These are phyloP conservation scores for Scaptodrosophila lebanonensis DNA, from an alignment of 1,140 invertebrate genomes.

Conservation along the genomic window DNA sequence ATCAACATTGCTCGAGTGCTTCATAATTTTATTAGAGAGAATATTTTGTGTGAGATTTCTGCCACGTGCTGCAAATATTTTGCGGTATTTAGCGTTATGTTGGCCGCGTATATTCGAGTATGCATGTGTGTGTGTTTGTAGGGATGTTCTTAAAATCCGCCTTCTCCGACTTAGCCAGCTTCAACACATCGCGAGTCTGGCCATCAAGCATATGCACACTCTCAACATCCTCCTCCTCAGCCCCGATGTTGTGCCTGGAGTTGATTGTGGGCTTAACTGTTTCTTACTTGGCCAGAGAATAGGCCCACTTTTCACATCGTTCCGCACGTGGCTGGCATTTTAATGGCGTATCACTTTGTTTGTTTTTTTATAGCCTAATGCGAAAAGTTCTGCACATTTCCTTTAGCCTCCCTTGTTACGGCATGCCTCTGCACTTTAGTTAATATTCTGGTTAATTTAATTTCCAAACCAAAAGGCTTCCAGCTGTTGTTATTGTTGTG, in stretches of 20 bases:
- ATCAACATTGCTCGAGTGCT: constrained; percentile 35
- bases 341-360: constrained; percentile 36
- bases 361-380: constrained; percentile 11
- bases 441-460: constrained; percentile 51
- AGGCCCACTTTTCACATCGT: constrained; percentile 56
- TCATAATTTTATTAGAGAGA: constrained; percentile 58
- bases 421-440: constrained; percentile 21
- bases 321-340: constrained; percentile 55
- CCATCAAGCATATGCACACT: too few relatives aligned
- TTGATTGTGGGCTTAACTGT: too few relatives aligned
- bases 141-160: constrained; percentile 10
- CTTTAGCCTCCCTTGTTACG: constrained; percentile 7
- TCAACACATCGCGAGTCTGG: too few relatives aligned
- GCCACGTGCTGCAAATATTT: constrained; percentile 53
- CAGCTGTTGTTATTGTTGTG: constrained; percentile 1
- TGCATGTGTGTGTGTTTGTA: constrained; percentile 1
- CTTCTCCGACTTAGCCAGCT: too few relatives aligned
- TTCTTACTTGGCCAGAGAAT: not conserved
- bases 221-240: too few relatives aligned
- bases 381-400: constrained; percentile 22
- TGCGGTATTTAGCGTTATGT: constrained; percentile 32
- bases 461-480: constrained; percentile 26
- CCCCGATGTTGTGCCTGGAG: too few relatives aligned
- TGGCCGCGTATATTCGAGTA: not conserved
- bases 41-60: constrained; percentile 41